phyloP scores from a whole-genome alignment of 2,888 invertebrate species.

The Lasiommata megera region DNA sequence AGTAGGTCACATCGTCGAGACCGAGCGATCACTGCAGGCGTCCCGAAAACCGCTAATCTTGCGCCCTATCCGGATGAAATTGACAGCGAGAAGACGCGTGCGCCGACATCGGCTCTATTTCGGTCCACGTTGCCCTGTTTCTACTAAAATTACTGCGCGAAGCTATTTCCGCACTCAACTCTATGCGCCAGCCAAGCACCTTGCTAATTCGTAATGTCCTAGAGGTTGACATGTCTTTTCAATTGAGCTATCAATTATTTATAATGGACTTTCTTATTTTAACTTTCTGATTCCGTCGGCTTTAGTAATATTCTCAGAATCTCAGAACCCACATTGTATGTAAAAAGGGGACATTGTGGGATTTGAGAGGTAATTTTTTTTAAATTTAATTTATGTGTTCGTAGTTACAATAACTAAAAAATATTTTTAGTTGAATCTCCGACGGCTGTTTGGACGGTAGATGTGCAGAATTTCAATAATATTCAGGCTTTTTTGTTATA shows the following conservation, averaged over 20 bases:
- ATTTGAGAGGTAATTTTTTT: no score
- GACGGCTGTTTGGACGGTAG: no score
- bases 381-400: no score
- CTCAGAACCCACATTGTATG: no score
- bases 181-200: constrained; percentile 55
- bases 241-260: not conserved
- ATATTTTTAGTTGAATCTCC: no score
- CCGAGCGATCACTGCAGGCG: constrained; percentile 28
- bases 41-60: constrained; percentile 56
- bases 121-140: constrained; percentile 79
- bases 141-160: constrained; percentile 78
- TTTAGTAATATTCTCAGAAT: no score
- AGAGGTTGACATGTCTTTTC: constrained; percentile 18
- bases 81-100: constrained; percentile 72
- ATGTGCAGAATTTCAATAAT: no score
- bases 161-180: constrained; percentile 78
- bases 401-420: no score
- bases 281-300: no score
- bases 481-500: no score
- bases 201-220: constrained; percentile 46
- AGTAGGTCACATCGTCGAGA: constrained; percentile 14
- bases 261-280: no score
- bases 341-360: no score
- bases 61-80: constrained; percentile 77
- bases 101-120: constrained; percentile 70